These are phyloP conservation scores for Andrena bicolor DNA, from an alignment of 2,888 invertebrate genomes.

Conservation along the genomic window DNA sequence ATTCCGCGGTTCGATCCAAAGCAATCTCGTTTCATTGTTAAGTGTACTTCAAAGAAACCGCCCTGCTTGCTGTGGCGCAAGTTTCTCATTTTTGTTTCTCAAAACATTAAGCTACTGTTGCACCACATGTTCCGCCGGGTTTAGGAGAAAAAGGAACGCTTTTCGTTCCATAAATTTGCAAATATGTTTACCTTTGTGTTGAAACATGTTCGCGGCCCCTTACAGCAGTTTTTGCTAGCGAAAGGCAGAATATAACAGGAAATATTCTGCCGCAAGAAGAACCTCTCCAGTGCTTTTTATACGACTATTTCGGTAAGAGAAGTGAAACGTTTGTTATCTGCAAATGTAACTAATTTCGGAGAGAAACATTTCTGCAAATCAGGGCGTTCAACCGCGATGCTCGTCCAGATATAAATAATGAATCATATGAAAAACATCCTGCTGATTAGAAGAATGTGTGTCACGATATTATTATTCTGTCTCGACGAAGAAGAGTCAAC, in stretches of 20 bases:
- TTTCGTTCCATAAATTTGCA: not conserved
- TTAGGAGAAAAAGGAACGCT: not conserved
- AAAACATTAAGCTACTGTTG: constrained; percentile 1
- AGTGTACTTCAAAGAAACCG: constrained; percentile 59
- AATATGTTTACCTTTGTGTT: not conserved
- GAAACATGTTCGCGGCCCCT: not conserved
- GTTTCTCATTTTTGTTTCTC: constrained; percentile 16
- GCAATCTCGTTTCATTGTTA: constrained; percentile 61
- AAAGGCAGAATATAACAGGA: not conserved
- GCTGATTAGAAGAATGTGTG: constrained; percentile 1
- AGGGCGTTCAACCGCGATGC: not conserved
- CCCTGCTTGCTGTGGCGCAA: constrained; percentile 23
- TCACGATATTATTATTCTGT: constrained; percentile 5
- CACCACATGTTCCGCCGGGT: constrained; percentile 2
- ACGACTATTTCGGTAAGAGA: no score
- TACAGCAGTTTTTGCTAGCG: not conserved
- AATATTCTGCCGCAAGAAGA: no score
- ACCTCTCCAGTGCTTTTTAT: no score
- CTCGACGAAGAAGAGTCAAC: not conserved
- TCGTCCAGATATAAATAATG: constrained; percentile 1
- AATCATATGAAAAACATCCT: constrained; percentile 1
- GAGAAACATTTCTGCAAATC: constrained; percentile 20
- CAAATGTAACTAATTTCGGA: not conserved
- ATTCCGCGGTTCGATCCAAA: constrained; percentile 50
- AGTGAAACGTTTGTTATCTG: no score